A percentile compares a stretch with the other conserved stretches of the same genome.
Evolutionary conservation across 2,797 vertebrate genomes (phyloP).

Genomic region (Paratrypauchen microcephalus): DNA sequence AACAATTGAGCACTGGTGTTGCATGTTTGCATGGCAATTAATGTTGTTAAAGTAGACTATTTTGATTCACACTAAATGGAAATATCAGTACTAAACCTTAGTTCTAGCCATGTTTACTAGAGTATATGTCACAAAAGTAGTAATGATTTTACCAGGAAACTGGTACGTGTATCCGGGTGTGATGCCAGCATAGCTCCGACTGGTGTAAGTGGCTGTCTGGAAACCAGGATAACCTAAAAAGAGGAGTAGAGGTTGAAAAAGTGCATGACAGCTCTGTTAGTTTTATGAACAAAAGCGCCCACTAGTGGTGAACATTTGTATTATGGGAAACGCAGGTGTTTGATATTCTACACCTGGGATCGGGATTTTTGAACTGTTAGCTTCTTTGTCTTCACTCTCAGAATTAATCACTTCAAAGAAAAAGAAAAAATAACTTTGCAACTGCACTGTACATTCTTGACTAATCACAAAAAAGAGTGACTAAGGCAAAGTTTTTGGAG

Average conservation of each 20-base stretch:
- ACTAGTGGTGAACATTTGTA: constrained; percentile 17
- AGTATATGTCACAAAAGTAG: constrained; percentile 17
- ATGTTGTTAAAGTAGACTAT: background rate
- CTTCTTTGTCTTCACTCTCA: constrained; percentile 40
- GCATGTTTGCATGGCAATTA: background rate
- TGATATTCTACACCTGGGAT: constrained; percentile 52
- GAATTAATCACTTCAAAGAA: constrained; percentile 21
- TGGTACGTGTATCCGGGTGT: constrained; percentile 98
- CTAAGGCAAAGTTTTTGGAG: background rate
- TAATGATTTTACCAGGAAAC: constrained; percentile 88
- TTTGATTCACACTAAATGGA: background rate
- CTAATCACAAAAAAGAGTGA: background rate
- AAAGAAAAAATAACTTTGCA: constrained; percentile 17
- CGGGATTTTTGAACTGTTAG: constrained; percentile 37
- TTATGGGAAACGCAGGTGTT: constrained; percentile 38
- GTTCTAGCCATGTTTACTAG: constrained; percentile 4
- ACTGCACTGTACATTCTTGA: background rate
- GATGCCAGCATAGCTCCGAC: constrained; percentile 95
- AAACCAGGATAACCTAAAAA: constrained; percentile 93
- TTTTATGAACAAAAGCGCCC: constrained; percentile 23
- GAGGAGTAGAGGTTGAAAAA: background rate
- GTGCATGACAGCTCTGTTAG: background rate
- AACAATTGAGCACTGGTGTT: background rate
- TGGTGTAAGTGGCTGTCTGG: constrained; percentile 97
- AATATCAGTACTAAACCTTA: constrained; percentile 6